A percentile compares a stretch with the other conserved stretches of the same genome.
Conservation (phyloP, 2,113 vertebrate genomes). For the Neoarius graeffei region DNA sequence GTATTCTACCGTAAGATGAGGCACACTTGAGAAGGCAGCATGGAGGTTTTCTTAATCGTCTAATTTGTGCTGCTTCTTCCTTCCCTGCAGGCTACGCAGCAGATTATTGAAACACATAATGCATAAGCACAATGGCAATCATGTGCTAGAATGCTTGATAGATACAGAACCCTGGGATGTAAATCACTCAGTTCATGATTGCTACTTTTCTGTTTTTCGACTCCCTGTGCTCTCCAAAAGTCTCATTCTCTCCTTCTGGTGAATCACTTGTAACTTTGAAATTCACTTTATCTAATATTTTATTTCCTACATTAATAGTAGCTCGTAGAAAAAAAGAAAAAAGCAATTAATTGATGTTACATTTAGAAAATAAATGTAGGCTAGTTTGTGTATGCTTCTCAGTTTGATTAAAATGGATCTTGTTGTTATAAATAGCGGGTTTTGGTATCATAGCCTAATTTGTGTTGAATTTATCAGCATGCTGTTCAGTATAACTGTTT, state of each 20-base stretch:
- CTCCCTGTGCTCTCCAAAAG: constrained; percentile 51
- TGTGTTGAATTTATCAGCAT: neutral
- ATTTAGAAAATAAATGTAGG: neutral
- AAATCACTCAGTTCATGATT: constrained; percentile 68
- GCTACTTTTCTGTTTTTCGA: constrained; percentile 68
- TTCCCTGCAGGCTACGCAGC: constrained; percentile 50
- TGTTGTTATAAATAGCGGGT: neutral
- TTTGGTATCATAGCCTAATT: neutral
- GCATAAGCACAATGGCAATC: constrained; percentile 64
- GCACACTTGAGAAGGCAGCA: constrained; percentile 27
- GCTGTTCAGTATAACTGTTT: neutral
- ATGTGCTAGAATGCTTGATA: constrained; percentile 60
- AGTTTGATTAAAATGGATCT: neutral
- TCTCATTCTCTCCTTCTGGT: constrained; percentile 17
- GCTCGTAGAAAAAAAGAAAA: neutral
- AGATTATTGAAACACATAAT: constrained; percentile 54
- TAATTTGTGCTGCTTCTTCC: constrained; percentile 45
- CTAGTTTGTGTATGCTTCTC: neutral
- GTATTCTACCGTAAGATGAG: constrained; percentile 41
- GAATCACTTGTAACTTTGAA: constrained; percentile 48
- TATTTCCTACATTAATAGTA: constrained; percentile 24
- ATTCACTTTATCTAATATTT: constrained; percentile 38
- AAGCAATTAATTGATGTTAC: neutral
- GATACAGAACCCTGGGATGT: constrained; percentile 62
- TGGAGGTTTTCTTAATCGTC: constrained; percentile 50